Evolutionary conservation across 2,797 vertebrate genomes (phyloP).

Genomic region (Muscicapa comitata): DNA sequence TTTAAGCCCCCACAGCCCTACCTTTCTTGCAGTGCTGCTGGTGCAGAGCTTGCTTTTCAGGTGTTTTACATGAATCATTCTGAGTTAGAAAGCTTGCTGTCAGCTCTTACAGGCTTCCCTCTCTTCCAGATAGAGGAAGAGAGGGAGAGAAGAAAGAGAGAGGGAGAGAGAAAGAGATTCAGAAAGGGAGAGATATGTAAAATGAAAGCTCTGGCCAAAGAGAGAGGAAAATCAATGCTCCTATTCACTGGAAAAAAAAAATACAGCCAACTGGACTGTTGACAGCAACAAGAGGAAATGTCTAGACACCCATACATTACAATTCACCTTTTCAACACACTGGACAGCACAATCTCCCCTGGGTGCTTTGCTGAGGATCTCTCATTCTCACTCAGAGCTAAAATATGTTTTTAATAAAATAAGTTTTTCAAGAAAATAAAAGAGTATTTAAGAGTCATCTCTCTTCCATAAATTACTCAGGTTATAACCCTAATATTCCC

Average conservation of each 20-base stretch:
- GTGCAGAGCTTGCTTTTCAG: constrained; percentile 64
- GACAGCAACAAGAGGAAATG: constrained; percentile 62
- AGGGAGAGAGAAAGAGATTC: constrained; percentile 11
- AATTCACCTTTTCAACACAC: constrained; percentile 60
- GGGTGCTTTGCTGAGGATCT: constrained; percentile 35
- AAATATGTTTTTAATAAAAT: constrained; percentile 65
- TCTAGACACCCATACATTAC: constrained; percentile 46
- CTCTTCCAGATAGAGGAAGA: constrained; percentile 10
- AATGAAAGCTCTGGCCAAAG: constrained; percentile 50
- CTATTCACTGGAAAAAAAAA: constrained; percentile 57
- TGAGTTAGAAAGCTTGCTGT: constrained; percentile 57
- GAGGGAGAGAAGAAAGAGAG: neutral
- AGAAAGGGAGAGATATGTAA: constrained; percentile 35
- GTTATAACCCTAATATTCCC: constrained; percentile 65
- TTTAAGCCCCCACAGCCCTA: constrained; percentile 47
- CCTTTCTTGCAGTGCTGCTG: constrained; percentile 62
- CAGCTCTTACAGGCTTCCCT: constrained; percentile 6
- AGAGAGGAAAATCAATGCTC: constrained; percentile 63
- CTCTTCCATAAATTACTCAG: constrained; percentile 68
- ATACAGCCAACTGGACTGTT: constrained; percentile 52
- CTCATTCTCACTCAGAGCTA: constrained; percentile 42
- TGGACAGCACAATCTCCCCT: constrained; percentile 5
- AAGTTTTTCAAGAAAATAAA: constrained; percentile 43
- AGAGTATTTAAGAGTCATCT: constrained; percentile 45
- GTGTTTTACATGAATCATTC: constrained; percentile 68